phyloP scores from a whole-genome alignment of 2,113 vertebrate genomes.

The Crocuta crocuta region DNA sequence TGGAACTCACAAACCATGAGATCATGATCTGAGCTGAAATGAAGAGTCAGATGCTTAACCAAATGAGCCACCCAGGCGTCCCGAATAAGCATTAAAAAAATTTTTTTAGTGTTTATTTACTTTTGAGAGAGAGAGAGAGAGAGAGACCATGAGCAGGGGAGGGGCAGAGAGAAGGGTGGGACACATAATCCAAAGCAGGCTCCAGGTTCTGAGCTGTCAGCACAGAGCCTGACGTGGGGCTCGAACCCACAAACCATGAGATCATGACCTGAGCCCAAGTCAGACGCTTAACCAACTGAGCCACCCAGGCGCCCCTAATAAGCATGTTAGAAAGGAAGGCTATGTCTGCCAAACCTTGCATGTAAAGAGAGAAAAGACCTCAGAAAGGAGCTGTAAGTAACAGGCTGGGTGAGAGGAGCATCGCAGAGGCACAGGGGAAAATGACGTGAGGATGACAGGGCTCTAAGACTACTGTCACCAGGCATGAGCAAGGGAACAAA shows the following conservation, averaged over 20 bases:
- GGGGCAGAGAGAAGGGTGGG: too few species aligned
- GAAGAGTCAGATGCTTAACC: background rate
- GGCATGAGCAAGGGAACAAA: background rate
- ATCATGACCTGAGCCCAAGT: background rate
- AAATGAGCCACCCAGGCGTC: background rate
- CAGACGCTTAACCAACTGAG: background rate
- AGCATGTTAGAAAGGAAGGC: background rate
- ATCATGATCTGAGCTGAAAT: background rate
- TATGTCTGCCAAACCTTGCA: background rate
- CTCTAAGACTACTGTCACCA: background rate
- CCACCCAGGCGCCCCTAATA: background rate
- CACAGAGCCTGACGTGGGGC: too few species aligned
- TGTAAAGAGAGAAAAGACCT: background rate
- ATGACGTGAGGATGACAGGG: background rate
- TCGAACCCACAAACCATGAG: background rate
- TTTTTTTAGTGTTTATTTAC: too few species aligned
- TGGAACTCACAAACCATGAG: background rate
- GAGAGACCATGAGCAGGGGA: too few species aligned
- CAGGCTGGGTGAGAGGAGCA: background rate
- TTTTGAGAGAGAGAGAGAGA: too few species aligned
- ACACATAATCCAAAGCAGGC: too few species aligned
- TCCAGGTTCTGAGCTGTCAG: too few species aligned
- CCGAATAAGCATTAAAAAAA: background rate
- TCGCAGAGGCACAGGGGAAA: background rate
- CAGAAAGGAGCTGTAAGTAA: background rate